Conservation (phyloP, 2,888 invertebrate species). For the Campopleginae sp. region DNA sequence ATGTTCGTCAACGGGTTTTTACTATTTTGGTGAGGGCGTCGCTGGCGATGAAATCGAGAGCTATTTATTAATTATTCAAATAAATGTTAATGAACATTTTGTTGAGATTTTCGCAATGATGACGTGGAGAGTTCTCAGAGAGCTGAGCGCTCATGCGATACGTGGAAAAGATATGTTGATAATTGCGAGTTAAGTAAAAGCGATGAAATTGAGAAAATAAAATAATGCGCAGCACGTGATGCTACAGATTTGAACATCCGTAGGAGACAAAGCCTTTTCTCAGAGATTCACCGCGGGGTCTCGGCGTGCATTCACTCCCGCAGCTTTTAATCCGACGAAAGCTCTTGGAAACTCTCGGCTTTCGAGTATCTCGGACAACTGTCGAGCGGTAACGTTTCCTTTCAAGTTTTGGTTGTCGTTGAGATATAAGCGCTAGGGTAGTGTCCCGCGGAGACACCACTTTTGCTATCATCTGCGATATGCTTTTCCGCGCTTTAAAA, state of each 20-base stretch:
- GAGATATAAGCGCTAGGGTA: slow-evolving; percentile 46
- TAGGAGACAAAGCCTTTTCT: slow-evolving; percentile 52
- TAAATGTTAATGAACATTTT: no score
- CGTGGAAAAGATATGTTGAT: background rate
- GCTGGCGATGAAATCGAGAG: background rate
- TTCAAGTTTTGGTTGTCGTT: slow-evolving; percentile 78
- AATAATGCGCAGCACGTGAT: background rate
- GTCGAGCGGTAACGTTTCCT: slow-evolving; percentile 78
- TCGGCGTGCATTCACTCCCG: slow-evolving; percentile 45
- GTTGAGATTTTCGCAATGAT: no score
- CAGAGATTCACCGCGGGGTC: slow-evolving; percentile 51
- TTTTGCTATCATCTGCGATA: slow-evolving; percentile 36
- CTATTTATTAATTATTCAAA: no score
- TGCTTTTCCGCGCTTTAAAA: slow-evolving; percentile 50
- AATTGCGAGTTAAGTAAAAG: background rate
- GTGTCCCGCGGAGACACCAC: slow-evolving; percentile 59
- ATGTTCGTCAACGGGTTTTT: background rate
- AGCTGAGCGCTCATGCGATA: no score
- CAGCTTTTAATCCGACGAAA: slow-evolving; percentile 77
- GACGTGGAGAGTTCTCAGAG: no score
- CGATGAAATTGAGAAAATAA: background rate
- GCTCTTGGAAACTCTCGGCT: slow-evolving; percentile 72
- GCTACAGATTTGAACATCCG: slow-evolving; percentile 2
- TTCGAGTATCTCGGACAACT: slow-evolving; percentile 75
- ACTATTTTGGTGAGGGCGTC: background rate